Evolutionary conservation across 2,888 invertebrate genomes (phyloP).

Genomic region (Aleiodes testaceus): DNA sequence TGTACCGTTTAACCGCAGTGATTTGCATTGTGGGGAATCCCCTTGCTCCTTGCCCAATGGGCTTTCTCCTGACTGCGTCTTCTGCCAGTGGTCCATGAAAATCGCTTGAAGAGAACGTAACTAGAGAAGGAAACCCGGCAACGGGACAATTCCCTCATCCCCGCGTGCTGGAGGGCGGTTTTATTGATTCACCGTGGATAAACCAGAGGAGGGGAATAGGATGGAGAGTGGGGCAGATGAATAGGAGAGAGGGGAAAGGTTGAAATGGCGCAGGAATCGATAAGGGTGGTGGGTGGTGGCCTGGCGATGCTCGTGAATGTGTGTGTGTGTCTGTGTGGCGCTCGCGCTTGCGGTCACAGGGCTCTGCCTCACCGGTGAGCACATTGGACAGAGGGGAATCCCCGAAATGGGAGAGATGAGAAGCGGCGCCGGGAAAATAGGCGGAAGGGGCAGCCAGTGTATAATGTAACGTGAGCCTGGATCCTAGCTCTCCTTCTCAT

Average conservation of each 20-base stretch:
- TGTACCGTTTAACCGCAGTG: too few species aligned
- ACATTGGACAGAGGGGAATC: constrained; percentile 25
- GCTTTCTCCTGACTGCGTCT: background rate
- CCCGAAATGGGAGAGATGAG: constrained; percentile 30
- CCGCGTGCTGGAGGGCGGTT: constrained; percentile 30
- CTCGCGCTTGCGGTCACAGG: constrained; percentile 36
- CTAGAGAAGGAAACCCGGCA: constrained; percentile 3
- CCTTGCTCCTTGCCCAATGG: too few species aligned
- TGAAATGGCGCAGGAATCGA: constrained; percentile 72
- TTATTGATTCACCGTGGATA: constrained; percentile 35
- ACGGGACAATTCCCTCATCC: constrained; percentile 15
- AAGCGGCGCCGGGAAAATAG: constrained; percentile 31
- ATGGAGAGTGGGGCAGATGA: constrained; percentile 40
- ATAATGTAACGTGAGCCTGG: constrained; percentile 25
- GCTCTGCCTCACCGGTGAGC: constrained; percentile 16
- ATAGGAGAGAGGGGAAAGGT: constrained; percentile 52
- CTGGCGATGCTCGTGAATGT: constrained; percentile 16
- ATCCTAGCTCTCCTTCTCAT: constrained; percentile 20
- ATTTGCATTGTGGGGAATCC: too few species aligned
- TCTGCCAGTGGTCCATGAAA: background rate
- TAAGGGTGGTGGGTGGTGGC: constrained; percentile 53
- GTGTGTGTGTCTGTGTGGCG: background rate
- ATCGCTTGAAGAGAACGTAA: background rate
- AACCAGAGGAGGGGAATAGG: constrained; percentile 17
- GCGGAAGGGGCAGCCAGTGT: constrained; percentile 23